Evolutionary conservation across 2,797 vertebrate species (phyloP), one percentile per base, ranked within the genome.

Genomic region (Gymnopithys bicolor): DNA sequence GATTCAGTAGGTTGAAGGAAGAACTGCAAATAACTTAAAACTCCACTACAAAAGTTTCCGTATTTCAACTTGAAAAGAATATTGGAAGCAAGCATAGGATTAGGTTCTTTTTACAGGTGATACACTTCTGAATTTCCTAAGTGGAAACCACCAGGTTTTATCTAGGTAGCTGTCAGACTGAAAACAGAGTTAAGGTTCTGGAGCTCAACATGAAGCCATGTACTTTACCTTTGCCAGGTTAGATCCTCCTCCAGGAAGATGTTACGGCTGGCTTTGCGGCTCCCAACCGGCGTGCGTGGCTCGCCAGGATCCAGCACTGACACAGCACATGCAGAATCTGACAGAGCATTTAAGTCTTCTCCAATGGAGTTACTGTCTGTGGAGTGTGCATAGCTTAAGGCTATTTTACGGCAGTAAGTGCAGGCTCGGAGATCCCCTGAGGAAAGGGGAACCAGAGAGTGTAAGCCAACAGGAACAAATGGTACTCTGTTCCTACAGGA

Each of bases 231-330:
- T 97, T 99, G 99, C 99, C 99, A 99, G 70, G 99, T 98, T 71
- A 99, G 97, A 95, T 99, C 99, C 95, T 99, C 99, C 97, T 99
- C 99, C 43, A 99, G 98, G 96, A 99, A 99, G 96, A 99, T 99
- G 97, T 99, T 99, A 82, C 99, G 98, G 97, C 99, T 99, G 83
- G 99, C 97, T 97, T 99, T 99, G 35, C 99, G 98, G 48, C 99
- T 99, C 11, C 99, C 98, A 23, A 99, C 98, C 0, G 99, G 99
- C 0, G 99, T 99, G 63, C 99, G 98, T 0, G 99, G 99, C 95
- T 99, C 99, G 1, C 97, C 98, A 21, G 99, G 99, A 96, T 99
- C 99, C 97, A 99, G 92, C 59, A 98, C 94, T 21, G 98, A 98
- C 39, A 99, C 97, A 1, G 99, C 99, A 91, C 97, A 98, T 0